Conservation (phyloP, 2,113 vertebrate species). For the Halichoerus grypus region DNA sequence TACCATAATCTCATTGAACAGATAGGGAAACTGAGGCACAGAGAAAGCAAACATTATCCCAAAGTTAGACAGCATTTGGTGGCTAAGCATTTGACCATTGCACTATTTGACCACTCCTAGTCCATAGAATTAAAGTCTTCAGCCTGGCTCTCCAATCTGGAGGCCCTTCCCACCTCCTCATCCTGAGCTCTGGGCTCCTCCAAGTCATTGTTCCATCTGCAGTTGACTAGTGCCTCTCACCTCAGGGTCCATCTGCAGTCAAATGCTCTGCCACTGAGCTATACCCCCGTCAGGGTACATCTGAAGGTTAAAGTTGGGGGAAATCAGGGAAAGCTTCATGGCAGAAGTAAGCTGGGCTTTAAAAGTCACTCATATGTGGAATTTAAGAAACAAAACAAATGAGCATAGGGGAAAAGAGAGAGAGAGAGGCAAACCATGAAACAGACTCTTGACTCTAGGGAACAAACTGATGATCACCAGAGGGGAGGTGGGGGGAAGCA, state of each 20-base stretch:
- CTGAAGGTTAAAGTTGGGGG: neutral
- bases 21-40: neutral
- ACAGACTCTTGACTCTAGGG: neutral
- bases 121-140: neutral
- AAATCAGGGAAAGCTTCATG: neutral
- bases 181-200: neutral
- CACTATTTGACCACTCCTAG: neutral
- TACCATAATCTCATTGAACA: neutral
- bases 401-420: neutral
- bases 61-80: neutral
- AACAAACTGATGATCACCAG: neutral
- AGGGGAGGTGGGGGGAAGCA: neutral
- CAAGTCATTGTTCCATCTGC: neutral
- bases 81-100: neutral
- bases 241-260: neutral
- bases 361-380: neutral
- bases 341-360: neutral
- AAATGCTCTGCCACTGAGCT: too few species aligned
- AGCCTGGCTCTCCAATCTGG: neutral
- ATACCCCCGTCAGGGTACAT: neutral
- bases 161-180: neutral
- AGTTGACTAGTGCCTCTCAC: neutral
- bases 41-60: neutral
- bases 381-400: neutral
- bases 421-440: neutral